Evolutionary conservation across 2,113 vertebrate genomes (phyloP).

Genomic region (Baryphthengus martii): DNA sequence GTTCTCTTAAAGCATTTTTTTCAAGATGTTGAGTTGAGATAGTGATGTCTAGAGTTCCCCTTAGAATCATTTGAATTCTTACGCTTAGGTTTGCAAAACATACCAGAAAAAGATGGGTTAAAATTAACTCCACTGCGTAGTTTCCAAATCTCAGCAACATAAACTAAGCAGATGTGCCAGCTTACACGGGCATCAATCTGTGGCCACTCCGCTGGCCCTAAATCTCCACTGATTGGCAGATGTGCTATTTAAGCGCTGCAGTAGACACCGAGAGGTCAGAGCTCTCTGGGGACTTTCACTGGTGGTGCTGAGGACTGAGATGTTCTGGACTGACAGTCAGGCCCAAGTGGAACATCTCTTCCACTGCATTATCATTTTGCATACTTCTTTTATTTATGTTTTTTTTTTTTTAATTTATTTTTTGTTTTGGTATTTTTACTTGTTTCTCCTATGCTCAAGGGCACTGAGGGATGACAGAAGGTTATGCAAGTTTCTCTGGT

Average conservation of each 20-base stretch:
- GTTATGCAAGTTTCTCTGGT: background rate
- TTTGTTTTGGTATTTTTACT: background rate
- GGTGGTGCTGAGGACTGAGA: background rate
- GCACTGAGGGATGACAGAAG: background rate
- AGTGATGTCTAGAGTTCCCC: background rate
- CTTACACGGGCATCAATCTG: background rate
- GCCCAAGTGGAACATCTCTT: background rate
- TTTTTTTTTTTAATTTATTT: too few relatives aligned
- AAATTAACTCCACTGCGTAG: background rate
- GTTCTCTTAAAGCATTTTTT: background rate
- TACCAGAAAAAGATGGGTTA: background rate
- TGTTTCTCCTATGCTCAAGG: background rate
- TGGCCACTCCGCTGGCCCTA: background rate
- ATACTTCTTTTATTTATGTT: background rate
- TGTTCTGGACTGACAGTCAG: background rate
- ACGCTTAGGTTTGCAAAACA: background rate
- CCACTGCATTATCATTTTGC: background rate
- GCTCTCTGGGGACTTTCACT: background rate
- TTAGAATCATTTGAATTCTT: background rate
- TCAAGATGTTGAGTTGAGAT: background rate
- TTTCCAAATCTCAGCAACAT: background rate
- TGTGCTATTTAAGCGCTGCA: background rate
- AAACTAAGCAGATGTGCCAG: background rate
- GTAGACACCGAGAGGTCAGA: background rate
- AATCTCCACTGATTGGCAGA: background rate